phyloP scores from a whole-genome alignment of 2,888 invertebrate species.

The Caenorhabditis panamensis region DNA sequence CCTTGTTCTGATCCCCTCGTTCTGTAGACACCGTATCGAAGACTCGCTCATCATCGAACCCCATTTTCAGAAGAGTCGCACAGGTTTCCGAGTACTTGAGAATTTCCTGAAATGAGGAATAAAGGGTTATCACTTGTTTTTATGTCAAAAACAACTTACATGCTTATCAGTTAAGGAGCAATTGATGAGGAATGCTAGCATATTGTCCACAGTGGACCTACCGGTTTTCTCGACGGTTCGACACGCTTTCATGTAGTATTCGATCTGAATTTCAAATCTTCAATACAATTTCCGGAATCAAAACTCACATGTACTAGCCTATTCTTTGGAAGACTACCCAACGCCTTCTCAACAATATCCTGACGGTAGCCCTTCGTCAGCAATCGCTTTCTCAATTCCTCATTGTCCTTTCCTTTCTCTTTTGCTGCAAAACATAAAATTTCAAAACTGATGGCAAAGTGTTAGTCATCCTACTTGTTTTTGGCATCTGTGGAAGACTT shows the following conservation, averaged over 20 bases:
- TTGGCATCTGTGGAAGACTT: neutral
- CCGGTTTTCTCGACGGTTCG: constrained; percentile 67
- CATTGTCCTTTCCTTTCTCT: constrained; percentile 26
- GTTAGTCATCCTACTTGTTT: neutral
- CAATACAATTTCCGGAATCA: no score
- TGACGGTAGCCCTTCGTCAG: constrained; percentile 62
- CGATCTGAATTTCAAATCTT: constrained; percentile 66
- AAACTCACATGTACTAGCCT: constrained; percentile 61
- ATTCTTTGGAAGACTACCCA: constrained; percentile 50
- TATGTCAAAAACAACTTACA: neutral
- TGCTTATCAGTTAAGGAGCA: constrained; percentile 66
- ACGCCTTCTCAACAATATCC: constrained; percentile 59
- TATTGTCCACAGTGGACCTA: constrained; percentile 45
- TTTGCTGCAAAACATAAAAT: neutral
- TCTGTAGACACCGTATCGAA: constrained; percentile 55
- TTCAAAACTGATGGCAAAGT: neutral
- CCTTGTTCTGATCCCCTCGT: constrained; percentile 57
- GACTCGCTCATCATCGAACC: constrained; percentile 51
- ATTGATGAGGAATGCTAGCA: constrained; percentile 63
- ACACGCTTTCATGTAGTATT: constrained; percentile 73
- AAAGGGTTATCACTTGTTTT: neutral
- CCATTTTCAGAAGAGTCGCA: constrained; percentile 66
- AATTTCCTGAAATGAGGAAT: constrained; percentile 64
- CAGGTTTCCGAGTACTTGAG: constrained; percentile 65
- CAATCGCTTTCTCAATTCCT: constrained; percentile 52